Evolutionary conservation across 2,113 vertebrate species (phyloP).

Genomic region (Okapia johnstoni): DNA sequence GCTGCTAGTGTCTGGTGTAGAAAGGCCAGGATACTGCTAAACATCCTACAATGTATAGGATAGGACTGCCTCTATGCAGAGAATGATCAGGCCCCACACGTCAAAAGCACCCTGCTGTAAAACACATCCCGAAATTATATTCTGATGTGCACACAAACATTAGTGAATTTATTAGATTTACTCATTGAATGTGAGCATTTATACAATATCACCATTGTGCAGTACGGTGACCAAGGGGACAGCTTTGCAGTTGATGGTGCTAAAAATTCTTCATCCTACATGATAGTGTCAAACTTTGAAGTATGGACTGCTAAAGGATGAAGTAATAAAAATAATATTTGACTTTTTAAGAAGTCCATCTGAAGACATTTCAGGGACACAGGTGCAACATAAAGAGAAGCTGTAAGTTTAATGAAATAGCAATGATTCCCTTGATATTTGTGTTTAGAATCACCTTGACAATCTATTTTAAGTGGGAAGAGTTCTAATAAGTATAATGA

Average conservation of each 20-base stretch:
- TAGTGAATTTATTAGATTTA: not conserved
- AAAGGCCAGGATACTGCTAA: not conserved
- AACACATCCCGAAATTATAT: not conserved
- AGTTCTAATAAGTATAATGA: not conserved
- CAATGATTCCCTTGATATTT: not conserved
- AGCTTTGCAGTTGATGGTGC: not conserved
- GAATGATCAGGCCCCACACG: not conserved
- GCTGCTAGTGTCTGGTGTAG: not conserved
- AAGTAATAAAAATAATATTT: not conserved
- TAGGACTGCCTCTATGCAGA: not conserved
- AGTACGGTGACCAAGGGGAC: not conserved
- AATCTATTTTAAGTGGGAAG: not conserved
- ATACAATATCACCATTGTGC: fast-evolving
- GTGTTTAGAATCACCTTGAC: not conserved
- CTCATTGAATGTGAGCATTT: not conserved
- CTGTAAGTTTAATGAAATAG: not conserved
- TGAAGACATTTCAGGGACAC: not conserved
- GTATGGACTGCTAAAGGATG: not conserved
- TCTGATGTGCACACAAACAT: not conserved
- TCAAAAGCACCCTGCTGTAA: not conserved
- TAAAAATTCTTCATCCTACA: not conserved
- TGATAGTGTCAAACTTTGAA: not conserved
- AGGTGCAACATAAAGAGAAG: not conserved
- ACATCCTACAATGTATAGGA: not conserved
- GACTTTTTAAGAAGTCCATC: not conserved